Evolutionary conservation across 2,888 invertebrate genomes (phyloP), one percentile per base, ranked within the genome.

Genomic region (Lepidochrysops patricia): DNA sequence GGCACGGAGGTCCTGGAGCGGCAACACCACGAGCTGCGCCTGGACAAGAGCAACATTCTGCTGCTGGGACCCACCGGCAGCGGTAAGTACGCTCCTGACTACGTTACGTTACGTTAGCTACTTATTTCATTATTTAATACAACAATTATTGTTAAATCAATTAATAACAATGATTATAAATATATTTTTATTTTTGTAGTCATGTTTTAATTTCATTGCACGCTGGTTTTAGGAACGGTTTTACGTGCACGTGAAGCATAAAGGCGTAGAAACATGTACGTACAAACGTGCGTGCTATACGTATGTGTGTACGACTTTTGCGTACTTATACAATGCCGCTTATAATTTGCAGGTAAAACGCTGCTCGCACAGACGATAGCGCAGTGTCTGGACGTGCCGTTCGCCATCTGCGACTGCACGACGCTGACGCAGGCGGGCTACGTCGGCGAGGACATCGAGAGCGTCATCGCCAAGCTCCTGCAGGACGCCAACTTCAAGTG

Each of bases 361-460:
- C 90, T 98, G 19, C 89, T 99, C 65, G 99, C 99, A 5, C 98
- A 99, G 88, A 98, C 98, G 32, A 96, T 99, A 78, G 99, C 99
- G 54, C 95, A 96, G 74, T 98, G 98, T 80, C 90, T 99, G 70
- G 98, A 99, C 86, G 99, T 99, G 65, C 99, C 99, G 60, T 99
- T 99, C 90, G 98, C 98, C 29, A 98, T 98, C 76, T 98, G 98
- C 87, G 99, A 99, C 90, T 99, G 99, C 84, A 98, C 98, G 25
- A 97, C 97, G 9, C 89, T 98, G 35, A 98, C 98, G 9, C 97
- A 98, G 88, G 98, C 97, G 25, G 97, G 99, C 35, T 99, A 99
- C 81, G 99, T 99, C 5, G 99, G 99, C n/a, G 99, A 99, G 84
- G 99, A 99, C 80, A 98, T 99, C 73, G 99, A 99, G 86, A 97